phyloP scores from a whole-genome alignment of 2,797 vertebrate genomes.

The Pangasius krempfi region DNA sequence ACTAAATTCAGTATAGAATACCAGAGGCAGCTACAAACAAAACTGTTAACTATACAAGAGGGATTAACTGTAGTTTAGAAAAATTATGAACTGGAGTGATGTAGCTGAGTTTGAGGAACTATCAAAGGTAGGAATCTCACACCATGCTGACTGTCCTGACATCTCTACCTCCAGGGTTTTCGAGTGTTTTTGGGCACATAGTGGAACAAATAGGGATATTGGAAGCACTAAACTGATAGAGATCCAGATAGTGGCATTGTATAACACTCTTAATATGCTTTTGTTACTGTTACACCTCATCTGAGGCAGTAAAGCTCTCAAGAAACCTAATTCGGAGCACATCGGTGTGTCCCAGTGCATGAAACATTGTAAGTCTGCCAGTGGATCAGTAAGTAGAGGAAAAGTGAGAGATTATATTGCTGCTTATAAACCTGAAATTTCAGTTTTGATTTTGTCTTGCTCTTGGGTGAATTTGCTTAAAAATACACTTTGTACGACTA shows the following conservation, averaged over 20 bases:
- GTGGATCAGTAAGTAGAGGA: background rate
- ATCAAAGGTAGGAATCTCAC: background rate
- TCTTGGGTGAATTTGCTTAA: background rate
- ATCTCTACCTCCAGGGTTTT: background rate
- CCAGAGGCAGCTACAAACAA: background rate
- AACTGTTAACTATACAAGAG: background rate
- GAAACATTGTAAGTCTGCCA: background rate
- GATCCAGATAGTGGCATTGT: background rate
- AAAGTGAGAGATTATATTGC: background rate
- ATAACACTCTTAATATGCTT: background rate
- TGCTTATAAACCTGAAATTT: background rate
- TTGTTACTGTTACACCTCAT: background rate
- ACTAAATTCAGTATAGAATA: background rate
- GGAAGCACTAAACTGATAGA: background rate
- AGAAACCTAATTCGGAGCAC: background rate
- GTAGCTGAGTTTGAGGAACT: background rate
- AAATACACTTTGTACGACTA: background rate
- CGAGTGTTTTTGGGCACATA: background rate
- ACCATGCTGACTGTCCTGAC: background rate
- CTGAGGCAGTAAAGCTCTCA: background rate
- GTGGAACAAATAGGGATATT: background rate
- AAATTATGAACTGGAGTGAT: too few relatives aligned
- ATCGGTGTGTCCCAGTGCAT: background rate
- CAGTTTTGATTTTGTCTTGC: background rate
- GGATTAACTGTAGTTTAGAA: background rate